Conservation (phyloP, 1,140 invertebrate species). For the Drosophila truncata region DNA sequence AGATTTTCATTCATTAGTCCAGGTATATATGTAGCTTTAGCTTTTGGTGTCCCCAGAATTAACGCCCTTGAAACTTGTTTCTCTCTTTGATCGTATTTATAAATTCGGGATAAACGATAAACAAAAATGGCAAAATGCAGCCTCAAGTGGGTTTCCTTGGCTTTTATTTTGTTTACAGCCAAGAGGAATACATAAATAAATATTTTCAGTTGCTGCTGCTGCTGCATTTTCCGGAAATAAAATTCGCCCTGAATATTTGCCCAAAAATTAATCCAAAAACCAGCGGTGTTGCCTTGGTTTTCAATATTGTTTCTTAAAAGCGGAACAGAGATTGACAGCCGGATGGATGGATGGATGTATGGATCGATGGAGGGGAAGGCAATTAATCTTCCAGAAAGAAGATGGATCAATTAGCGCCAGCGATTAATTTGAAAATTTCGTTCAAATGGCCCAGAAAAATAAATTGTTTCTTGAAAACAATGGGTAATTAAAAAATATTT, state of each 20-base stretch:
- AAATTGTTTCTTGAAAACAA: slow-evolving; percentile 18
- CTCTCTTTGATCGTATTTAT: slow-evolving; percentile 24
- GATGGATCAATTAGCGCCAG: slow-evolving; percentile 27
- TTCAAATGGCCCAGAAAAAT: background rate
- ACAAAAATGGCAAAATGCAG: slow-evolving; percentile 34
- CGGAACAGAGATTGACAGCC: background rate
- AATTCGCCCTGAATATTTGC: slow-evolving; percentile 20
- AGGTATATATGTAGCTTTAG: background rate
- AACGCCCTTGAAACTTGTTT: slow-evolving; percentile 21
- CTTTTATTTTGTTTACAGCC: slow-evolving; percentile 32
- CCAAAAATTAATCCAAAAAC: slow-evolving; percentile 12
- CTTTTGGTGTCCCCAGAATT: slow-evolving; percentile 13
- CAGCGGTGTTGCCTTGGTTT: background rate
- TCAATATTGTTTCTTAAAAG: slow-evolving; percentile 5
- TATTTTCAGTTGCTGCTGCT: slow-evolving; percentile 2
- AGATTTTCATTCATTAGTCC: slow-evolving; percentile 34
- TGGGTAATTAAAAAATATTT: slow-evolving; percentile 43
- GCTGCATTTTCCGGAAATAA: slow-evolving; percentile 42
- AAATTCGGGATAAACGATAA: slow-evolving; percentile 30
- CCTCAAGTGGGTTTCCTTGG: slow-evolving; percentile 45
- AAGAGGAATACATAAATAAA: slow-evolving; percentile 44
- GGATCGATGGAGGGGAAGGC: background rate
- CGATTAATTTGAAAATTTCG: slow-evolving; percentile 19
- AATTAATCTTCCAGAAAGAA: slow-evolving; percentile 16
- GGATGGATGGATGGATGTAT: background rate